These are phyloP conservation scores for Papilio polyxenes DNA, from an alignment of 1,140 invertebrate species.

Conservation along the genomic window DNA sequence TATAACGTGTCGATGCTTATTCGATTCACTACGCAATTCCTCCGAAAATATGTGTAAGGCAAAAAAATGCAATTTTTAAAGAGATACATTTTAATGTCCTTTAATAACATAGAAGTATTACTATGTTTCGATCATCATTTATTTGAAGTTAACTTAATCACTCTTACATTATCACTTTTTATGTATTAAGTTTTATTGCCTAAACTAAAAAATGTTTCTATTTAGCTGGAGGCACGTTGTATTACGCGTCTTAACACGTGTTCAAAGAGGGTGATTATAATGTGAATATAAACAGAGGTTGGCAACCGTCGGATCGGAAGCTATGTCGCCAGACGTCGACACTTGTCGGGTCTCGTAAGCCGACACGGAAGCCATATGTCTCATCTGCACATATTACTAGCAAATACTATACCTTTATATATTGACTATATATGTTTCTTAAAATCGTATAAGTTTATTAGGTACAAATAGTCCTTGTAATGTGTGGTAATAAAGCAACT, in stretches of 20 bases:
- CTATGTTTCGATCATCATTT: neutral
- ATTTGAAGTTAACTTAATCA: neutral
- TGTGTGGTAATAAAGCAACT: no score
- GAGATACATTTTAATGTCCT: neutral
- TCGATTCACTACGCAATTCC: neutral
- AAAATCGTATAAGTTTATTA: no score
- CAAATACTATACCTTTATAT: constrained; percentile 20
- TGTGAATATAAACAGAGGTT: neutral
- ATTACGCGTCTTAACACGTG: neutral
- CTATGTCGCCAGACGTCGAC: constrained; percentile 17
- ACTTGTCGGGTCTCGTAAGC: constrained; percentile 33
- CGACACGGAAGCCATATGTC: constrained; percentile 34
- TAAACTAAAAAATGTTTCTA: neutral
- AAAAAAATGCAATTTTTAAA: neutral
- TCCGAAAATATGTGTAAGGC: neutral
- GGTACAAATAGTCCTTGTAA: no score
- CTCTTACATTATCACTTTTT: no score
- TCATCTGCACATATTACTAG: neutral
- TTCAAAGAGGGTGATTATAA: neutral
- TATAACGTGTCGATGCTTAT: no score
- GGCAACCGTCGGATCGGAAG: constrained; percentile 24
- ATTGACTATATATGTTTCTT: neutral
- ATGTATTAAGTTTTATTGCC: neutral
- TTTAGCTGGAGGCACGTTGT: neutral
- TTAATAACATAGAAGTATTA: no score